A percentile compares a stretch with the other conserved stretches of the same genome.
phyloP scores from a whole-genome alignment of 35 echinoderm and acorn worm genomes.

The Lytechinus variegatus region DNA sequence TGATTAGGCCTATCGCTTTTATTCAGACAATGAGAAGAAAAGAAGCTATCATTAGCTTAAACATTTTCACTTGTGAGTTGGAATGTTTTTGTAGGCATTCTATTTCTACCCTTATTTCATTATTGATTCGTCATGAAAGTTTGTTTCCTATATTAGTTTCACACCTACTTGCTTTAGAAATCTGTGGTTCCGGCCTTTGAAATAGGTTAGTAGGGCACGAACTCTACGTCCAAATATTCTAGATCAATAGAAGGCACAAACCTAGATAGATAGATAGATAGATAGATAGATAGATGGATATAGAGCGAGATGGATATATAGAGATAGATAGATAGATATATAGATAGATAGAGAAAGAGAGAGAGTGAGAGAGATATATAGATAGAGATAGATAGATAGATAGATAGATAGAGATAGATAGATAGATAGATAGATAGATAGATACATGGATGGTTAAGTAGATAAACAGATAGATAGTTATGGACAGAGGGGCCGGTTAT shows the following conservation, averaged over 20 bases:
- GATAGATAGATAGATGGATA: too few relatives aligned
- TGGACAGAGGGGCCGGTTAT: neutral
- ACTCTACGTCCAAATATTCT: too few relatives aligned
- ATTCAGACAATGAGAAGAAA: too few relatives aligned
- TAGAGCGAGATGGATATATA: neutral
- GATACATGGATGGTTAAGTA: neutral
- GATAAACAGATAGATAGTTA: neutral
- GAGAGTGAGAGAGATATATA: too few relatives aligned
- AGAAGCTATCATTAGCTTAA: too few relatives aligned
- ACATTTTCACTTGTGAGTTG: too few relatives aligned
- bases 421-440: neutral
- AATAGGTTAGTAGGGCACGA: neutral
- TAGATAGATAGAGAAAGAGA: too few relatives aligned
- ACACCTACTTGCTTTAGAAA: neutral
- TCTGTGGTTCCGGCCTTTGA: neutral
- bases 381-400: neutral
- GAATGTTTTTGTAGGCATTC: too few relatives aligned
- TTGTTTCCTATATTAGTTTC: neutral
- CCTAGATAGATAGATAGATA: too few relatives aligned
- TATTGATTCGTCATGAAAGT: neutral
- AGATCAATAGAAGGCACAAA: too few relatives aligned
- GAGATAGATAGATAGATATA: neutral
- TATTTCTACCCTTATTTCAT: neutral
- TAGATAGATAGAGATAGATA: neutral
- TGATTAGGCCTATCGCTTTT: too few relatives aligned